Conservation (phyloP, 2,888 invertebrate genomes). For the Zeuzera pyrina region DNA sequence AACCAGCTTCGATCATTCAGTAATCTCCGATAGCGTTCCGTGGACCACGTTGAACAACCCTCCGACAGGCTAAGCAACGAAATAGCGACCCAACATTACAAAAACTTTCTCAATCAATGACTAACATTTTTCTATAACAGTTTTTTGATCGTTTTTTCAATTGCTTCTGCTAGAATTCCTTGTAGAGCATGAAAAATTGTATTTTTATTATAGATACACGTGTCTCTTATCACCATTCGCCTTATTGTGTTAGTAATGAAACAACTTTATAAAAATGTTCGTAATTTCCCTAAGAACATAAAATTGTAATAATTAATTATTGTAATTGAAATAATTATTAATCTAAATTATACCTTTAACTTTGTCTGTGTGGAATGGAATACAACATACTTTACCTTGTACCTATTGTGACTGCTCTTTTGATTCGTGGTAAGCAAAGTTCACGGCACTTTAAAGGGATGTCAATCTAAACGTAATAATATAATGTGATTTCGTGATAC, state of each 20-base stretch:
- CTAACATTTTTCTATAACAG: conserved; percentile 8
- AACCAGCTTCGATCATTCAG: conserved; percentile 49
- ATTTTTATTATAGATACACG: too few relatives aligned
- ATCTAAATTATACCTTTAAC: neutral
- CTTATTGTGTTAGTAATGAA: too few relatives aligned
- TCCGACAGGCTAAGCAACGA: conserved; percentile 9
- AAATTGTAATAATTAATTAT: too few relatives aligned
- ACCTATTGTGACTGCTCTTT: conserved; percentile 12
- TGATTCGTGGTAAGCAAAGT: conserved; percentile 24
- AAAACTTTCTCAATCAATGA: conserved; percentile 13
- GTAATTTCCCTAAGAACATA: too few relatives aligned
- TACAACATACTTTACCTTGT: neutral
- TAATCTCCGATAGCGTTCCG: conserved; percentile 39
- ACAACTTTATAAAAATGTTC: too few relatives aligned
- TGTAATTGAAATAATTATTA: neutral
- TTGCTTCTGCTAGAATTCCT: too few relatives aligned
- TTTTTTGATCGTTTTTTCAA: neutral
- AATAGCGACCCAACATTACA: conserved; percentile 11
- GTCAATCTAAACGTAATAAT: conserved; percentile 21
- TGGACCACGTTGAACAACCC: conserved; percentile 17
- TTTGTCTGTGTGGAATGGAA: neutral
- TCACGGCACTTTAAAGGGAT: conserved; percentile 21
- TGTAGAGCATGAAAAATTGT: too few relatives aligned
- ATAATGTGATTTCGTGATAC: conserved; percentile 19
- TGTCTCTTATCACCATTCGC: too few relatives aligned